phyloP scores from a whole-genome alignment of 2,888 invertebrate genomes.

The Parascotia fuliginaria region DNA sequence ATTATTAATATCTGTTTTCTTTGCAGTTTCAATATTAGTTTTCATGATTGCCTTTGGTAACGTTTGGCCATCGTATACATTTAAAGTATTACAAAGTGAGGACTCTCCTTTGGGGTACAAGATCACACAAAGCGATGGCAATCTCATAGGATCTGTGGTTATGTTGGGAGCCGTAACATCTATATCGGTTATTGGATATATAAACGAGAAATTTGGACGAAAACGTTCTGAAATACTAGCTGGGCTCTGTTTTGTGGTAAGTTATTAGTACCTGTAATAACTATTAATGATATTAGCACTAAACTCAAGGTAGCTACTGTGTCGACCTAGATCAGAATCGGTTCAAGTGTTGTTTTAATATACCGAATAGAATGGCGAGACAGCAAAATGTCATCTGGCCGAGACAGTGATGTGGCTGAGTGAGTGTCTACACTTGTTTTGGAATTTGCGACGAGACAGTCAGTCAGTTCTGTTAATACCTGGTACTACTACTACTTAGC shows the following conservation, averaged over 20 bases:
- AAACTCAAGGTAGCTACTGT: no score
- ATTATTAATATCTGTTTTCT: no score
- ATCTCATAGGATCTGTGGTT: conserved; percentile 46
- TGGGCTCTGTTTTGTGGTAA: conserved; percentile 44
- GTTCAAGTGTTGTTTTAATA: no score
- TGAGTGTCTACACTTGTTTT: no score
- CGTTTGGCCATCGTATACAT: conserved; percentile 55
- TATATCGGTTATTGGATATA: conserved; percentile 31
- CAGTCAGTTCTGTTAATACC: no score
- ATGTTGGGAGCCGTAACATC: conserved; percentile 48
- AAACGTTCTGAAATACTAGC: conserved; percentile 44
- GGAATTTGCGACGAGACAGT: no score
- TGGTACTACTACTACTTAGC: no score
- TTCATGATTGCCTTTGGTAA: conserved; percentile 29
- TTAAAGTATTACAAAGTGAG: conserved; percentile 35
- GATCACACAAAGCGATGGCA: conserved; percentile 39
- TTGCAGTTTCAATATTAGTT: conserved; percentile 39
- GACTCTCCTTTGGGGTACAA: conserved; percentile 45
- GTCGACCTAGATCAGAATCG: no score
- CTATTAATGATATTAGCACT: not conserved
- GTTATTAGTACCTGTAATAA: conserved; percentile 7
- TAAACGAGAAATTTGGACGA: conserved; percentile 48
- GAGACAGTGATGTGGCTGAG: no score
- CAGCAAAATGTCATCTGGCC: no score
- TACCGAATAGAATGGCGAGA: no score